Percentiles rank a stretch among this genome's conserved stretches.
Conservation (phyloP, 2,797 vertebrate genomes). For the Sebastes vulpes region DNA sequence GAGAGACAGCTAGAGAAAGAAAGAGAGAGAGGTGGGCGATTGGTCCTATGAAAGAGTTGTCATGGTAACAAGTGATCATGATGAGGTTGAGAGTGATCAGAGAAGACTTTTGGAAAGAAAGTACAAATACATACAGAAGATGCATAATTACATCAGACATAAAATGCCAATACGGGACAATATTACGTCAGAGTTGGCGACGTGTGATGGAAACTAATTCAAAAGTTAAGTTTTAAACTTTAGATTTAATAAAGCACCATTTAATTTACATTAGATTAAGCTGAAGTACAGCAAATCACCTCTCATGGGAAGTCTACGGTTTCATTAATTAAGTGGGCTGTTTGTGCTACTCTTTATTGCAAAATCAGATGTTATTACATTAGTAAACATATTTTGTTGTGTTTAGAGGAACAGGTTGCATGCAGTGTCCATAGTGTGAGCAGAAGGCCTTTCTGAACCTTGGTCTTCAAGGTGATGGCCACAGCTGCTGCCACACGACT, state of each 20-base stretch:
- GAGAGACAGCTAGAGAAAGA: constrained; percentile 39
- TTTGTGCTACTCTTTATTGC: constrained; percentile 5
- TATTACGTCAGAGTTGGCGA: neutral
- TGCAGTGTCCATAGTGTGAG: neutral
- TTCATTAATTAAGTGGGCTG: constrained; percentile 16
- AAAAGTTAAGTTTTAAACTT: constrained; percentile 7
- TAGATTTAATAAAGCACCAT: constrained; percentile 2
- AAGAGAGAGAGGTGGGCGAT: constrained; percentile 80
- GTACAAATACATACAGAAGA: constrained; percentile 51
- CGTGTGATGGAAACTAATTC: neutral
- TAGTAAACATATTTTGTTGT: neutral
- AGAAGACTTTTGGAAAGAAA: constrained; percentile 70
- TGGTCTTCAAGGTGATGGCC: neutral
- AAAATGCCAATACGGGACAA: neutral
- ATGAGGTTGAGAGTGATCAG: constrained; percentile 73
- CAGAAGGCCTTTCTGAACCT: neutral
- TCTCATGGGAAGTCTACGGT: constrained; percentile 7
- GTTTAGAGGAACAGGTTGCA: neutral
- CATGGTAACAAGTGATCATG: constrained; percentile 86
- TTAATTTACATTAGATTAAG: constrained; percentile 18
- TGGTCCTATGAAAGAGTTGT: constrained; percentile 80
- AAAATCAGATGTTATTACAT: constrained; percentile 8
- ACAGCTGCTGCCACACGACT: neutral
- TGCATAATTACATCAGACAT: constrained; percentile 24
- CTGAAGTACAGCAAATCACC: neutral